Evolutionary conservation across 1,140 invertebrate species (phyloP), one percentile per base, ranked within the genome.

Genomic region (Oscheius sp.): DNA sequence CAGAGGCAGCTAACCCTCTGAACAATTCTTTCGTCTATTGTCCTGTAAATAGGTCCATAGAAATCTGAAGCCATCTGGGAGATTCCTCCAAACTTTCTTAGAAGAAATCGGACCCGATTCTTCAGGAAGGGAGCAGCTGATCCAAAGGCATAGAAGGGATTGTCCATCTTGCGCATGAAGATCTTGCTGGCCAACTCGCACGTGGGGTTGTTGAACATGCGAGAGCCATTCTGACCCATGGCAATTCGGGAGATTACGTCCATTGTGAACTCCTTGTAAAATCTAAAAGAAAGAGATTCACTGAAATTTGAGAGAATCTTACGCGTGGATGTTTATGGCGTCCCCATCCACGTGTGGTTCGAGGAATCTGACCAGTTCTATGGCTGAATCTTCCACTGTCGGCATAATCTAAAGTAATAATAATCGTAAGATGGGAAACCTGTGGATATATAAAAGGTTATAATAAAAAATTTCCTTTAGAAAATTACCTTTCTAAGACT

Each of bases 401-500:
- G 28, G 29, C 29, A 32, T 34, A 36, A 71, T 72, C 42, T 63
- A 32, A 59, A 63, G 15, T n/a, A 36, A 0, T 63, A 29, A 63
- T n/a, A n/a, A n/a, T n/a, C n/a, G n/a, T n/a, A n/a, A n/a, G n/a
- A n/a, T n/a, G n/a, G n/a, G n/a, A n/a, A n/a, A n/a, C n/a, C n/a
- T n/a, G n/a, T n/a, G n/a, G n/a, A n/a, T n/a, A n/a, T n/a, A n/a
- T n/a, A n/a, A n/a, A n/a, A n/a, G n/a, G n/a, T n/a, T n/a, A n/a
- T n/a, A n/a, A n/a, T n/a, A n/a, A n/a, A n/a, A n/a, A n/a, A n/a
- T n/a, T n/a, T n/a, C n/a, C n/a, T n/a, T n/a, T n/a, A n/a, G n/a
- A n/a, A n/a, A n/a, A n/a, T n/a, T 20, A 67, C 65, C 55, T 69
- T 69, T 26, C 69, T 69, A n/a, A 69, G 67, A 67, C 32, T 68